These are phyloP conservation scores for Anthoscopus minutus DNA, from an alignment of 2,113 vertebrate species.

Conservation along the genomic window DNA sequence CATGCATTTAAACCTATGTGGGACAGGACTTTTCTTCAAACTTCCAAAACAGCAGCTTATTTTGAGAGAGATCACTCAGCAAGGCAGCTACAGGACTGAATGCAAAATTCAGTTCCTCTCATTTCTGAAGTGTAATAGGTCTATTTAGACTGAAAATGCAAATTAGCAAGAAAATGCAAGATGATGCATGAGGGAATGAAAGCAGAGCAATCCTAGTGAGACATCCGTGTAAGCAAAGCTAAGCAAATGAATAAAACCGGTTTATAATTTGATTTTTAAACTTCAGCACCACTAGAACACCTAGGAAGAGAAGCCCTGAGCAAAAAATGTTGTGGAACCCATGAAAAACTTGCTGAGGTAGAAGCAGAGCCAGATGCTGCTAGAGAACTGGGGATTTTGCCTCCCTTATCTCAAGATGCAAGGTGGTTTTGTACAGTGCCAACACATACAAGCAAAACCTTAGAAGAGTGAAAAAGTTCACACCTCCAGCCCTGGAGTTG, in stretches of 20 bases:
- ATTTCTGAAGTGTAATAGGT: background rate
- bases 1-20: background rate
- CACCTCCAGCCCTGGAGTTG: background rate
- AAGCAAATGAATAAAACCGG: background rate
- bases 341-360: background rate
- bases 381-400: background rate
- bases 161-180: background rate
- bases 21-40: background rate
- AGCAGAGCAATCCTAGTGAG: background rate
- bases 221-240: background rate
- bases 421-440: background rate
- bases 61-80: background rate
- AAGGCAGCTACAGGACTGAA: background rate
- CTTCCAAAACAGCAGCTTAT: background rate
- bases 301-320: background rate
- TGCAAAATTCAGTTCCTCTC: background rate
- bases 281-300: background rate
- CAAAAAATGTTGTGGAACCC: background rate
- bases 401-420: background rate
- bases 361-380: background rate
- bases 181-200: background rate
- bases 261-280: background rate
- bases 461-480: constrained; percentile 17
- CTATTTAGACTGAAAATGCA: background rate
- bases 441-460: background rate